Conservation (phyloP, 2,888 invertebrate genomes). For the Leucozona laternaria region DNA sequence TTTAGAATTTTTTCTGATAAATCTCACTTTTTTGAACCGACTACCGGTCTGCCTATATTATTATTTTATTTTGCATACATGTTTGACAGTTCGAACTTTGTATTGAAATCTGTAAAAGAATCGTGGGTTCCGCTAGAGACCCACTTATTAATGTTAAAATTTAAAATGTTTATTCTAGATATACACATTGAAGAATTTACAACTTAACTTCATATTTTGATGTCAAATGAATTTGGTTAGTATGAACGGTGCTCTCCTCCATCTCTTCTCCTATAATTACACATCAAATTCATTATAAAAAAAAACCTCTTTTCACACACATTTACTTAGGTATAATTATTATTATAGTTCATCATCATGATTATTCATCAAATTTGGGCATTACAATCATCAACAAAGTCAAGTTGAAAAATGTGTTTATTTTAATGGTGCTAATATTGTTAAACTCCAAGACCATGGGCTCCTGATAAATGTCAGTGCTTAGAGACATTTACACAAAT, state of each 20-base stretch:
- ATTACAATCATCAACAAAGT: constrained; percentile 62
- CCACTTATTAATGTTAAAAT: too few species aligned
- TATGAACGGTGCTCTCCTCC: background rate
- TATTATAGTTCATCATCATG: constrained; percentile 40
- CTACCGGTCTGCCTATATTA: too few species aligned
- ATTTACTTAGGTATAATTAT: constrained; percentile 28
- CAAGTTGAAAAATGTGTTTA: constrained; percentile 61
- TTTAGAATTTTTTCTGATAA: too few species aligned
- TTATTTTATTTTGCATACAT: too few species aligned
- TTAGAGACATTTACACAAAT: constrained; percentile 70
- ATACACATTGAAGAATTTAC: background rate
- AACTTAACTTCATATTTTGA: background rate
- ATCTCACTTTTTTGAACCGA: too few species aligned
- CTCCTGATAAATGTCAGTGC: constrained; percentile 69
- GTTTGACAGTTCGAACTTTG: too few species aligned
- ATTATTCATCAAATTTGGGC: constrained; percentile 57
- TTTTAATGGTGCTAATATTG: constrained; percentile 66
- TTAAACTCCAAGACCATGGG: constrained; percentile 35
- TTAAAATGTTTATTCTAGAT: too few species aligned
- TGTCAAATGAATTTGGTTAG: background rate
- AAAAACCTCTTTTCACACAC: constrained; percentile 44
- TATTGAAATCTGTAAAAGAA: too few species aligned
- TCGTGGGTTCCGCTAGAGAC: too few species aligned
- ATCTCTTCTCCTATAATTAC: constrained; percentile 8
- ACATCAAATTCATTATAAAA: background rate